A percentile compares a stretch with the other conserved stretches of the same genome.
phyloP scores from a whole-genome alignment of 2,797 vertebrate species.

The Eutrigla gurnardus region DNA sequence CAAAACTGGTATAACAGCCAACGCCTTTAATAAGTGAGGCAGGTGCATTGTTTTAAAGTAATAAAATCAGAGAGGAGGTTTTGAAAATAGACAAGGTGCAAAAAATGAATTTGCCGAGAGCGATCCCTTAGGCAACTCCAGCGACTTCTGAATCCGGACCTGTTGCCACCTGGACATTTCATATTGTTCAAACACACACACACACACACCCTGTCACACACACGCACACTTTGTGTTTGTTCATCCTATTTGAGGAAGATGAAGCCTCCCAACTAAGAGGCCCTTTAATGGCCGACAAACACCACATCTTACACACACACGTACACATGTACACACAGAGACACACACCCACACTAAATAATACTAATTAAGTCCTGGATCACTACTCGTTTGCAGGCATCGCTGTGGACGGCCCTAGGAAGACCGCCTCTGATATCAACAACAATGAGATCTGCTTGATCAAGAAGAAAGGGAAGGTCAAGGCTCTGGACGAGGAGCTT shows the following conservation, averaged over 20 bases:
- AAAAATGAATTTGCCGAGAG: too few species aligned
- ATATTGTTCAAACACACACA: neutral
- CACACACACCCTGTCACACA: neutral
- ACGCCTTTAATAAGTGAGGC: neutral
- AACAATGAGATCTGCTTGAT: slow-evolving; percentile 88
- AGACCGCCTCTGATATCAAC: slow-evolving; percentile 79
- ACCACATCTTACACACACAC: neutral
- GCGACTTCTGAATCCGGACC: neutral
- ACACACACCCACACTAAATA: neutral
- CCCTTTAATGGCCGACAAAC: neutral
- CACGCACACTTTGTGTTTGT: neutral
- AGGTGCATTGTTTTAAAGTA: neutral
- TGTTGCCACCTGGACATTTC: slow-evolving; percentile 1
- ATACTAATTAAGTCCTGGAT: neutral
- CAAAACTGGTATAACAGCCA: slow-evolving; percentile 13
- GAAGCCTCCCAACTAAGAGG: neutral
- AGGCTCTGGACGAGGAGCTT: slow-evolving; percentile 92
- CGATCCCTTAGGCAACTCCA: neutral
- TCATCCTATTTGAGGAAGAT: slow-evolving; percentile 40
- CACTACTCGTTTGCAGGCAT: slow-evolving; percentile 81
- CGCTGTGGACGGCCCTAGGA: slow-evolving; percentile 90
- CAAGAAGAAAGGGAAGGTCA: slow-evolving; percentile 96
- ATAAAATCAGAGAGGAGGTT: too few species aligned
- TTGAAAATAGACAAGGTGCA: too few species aligned
- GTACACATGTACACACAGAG: too few species aligned